A percentile compares a stretch with the other conserved stretches of the same genome.
phyloP scores from a whole-genome alignment of 2,888 invertebrate genomes.

The Volucella zonaria region DNA sequence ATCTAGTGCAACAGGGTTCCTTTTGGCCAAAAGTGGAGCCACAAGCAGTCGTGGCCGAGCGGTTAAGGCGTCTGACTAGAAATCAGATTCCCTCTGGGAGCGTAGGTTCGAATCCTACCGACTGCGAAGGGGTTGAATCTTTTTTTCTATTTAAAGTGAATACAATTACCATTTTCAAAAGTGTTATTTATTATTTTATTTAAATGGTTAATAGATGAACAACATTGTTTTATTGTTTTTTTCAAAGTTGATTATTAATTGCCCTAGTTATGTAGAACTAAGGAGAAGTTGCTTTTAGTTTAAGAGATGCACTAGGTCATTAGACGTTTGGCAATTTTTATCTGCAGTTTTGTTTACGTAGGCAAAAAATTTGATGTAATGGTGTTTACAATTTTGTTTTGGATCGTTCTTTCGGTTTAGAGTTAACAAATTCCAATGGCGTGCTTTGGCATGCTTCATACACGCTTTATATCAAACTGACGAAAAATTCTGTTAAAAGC shows the following conservation, averaged over 20 bases:
- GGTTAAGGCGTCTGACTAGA: conserved; percentile 83
- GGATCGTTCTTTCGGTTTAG: no score
- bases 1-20: neutral
- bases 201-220: no score
- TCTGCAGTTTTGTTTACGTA: no score
- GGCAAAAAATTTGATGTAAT: no score
- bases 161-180: no score
- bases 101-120: conserved; percentile 83
- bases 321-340: no score
- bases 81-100: conserved; percentile 83
- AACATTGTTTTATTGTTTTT: neutral
- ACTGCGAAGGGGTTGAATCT: conserved; percentile 76
- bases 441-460: no score
- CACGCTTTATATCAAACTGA: no score
- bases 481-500: no score
- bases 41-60: conserved; percentile 82
- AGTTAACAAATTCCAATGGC: no score
- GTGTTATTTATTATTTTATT: no score
- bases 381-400: no score
- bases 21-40: neutral
- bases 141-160: conserved; percentile 11
- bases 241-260: conserved; percentile 10
- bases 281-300: neutral
- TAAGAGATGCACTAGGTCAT: neutral
- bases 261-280: neutral